Percentiles rank a stretch among this genome's conserved stretches.
These are phyloP conservation scores for Ctenicera cuprea DNA, from an alignment of 2,888 invertebrate species.

Conservation along the genomic window DNA sequence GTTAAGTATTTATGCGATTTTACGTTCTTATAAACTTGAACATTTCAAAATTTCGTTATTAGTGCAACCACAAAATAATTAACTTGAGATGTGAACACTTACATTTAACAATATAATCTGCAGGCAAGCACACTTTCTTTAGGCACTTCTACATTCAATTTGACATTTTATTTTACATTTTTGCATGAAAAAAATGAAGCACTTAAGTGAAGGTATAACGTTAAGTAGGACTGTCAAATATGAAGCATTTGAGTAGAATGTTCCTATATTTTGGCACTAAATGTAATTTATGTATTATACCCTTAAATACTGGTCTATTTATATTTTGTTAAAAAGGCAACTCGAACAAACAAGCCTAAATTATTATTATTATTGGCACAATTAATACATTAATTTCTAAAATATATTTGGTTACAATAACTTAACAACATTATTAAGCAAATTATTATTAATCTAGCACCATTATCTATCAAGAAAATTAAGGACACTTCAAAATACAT, in stretches of 20 bases:
- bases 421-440: conserved; percentile 53
- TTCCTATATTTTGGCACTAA: conserved; percentile 45
- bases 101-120: conserved; percentile 21
- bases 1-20: background rate
- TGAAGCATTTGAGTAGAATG: conserved; percentile 28
- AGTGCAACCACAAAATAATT: background rate
- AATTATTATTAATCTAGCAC: conserved; percentile 48
- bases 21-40: background rate
- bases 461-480: conserved; percentile 42
- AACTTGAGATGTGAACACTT: background rate
- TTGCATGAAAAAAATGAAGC: conserved; percentile 2
- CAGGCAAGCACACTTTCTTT: conserved; percentile 40
- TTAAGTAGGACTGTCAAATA: conserved; percentile 25
- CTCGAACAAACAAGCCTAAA: conserved; percentile 56
- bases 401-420: conserved; percentile 62
- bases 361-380: conserved; percentile 62
- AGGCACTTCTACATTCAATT: conserved; percentile 42
- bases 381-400: conserved; percentile 49
- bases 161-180: conserved; percentile 1
- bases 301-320: conserved; percentile 41
- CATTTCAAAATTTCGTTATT: background rate
- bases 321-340: conserved; percentile 23
- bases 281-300: conserved; percentile 42
- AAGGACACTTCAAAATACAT: conserved; percentile 54
- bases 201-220: conserved; percentile 21